Evolutionary conservation across 2,888 invertebrate species (phyloP).

Genomic region (Plagodis dolabraria): DNA sequence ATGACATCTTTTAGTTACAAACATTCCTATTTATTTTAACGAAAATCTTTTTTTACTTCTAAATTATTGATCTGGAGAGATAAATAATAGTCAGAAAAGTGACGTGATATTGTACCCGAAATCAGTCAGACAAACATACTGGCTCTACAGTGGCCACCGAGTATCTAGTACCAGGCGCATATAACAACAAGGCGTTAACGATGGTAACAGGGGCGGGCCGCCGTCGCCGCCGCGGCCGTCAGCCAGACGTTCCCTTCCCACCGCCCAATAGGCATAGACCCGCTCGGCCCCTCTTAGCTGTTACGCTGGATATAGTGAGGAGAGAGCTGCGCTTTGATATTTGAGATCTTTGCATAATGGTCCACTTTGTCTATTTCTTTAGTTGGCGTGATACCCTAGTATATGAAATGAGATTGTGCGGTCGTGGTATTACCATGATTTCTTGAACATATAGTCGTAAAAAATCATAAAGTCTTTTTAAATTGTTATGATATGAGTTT

Average conservation of each 20-base stretch:
- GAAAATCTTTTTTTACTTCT: too few species aligned
- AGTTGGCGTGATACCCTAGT: slow-evolving; percentile 67
- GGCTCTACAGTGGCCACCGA: slow-evolving; percentile 61
- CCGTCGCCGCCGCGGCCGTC: slow-evolving; percentile 50
- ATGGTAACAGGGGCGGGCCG: slow-evolving; percentile 77
- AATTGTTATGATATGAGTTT: too few species aligned
- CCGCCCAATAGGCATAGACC: slow-evolving; percentile 73
- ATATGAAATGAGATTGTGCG: slow-evolving; percentile 54
- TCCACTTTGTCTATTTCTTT: slow-evolving; percentile 53
- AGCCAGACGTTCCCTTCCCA: slow-evolving; percentile 74
- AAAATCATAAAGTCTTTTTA: too few species aligned
- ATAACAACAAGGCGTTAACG: slow-evolving; percentile 77
- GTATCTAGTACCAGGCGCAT: slow-evolving; percentile 73
- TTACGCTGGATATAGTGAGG: slow-evolving; percentile 47
- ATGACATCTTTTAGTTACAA: too few species aligned
- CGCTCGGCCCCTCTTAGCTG: slow-evolving; percentile 58
- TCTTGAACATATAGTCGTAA: too few species aligned
- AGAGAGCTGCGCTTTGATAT: slow-evolving; percentile 51
- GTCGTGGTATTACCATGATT: slow-evolving; percentile 4
- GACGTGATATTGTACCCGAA: slow-evolving; percentile 22
- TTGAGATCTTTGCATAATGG: slow-evolving; percentile 59
- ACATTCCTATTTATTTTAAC: too few species aligned
- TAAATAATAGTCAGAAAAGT: slow-evolving; percentile 17
- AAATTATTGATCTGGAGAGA: too few species aligned
- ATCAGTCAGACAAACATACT: slow-evolving; percentile 46